Base-by-base conservation (phyloP, 35 echinoderm and acorn worm species). In the Apostichopus parvimensis region DNA sequence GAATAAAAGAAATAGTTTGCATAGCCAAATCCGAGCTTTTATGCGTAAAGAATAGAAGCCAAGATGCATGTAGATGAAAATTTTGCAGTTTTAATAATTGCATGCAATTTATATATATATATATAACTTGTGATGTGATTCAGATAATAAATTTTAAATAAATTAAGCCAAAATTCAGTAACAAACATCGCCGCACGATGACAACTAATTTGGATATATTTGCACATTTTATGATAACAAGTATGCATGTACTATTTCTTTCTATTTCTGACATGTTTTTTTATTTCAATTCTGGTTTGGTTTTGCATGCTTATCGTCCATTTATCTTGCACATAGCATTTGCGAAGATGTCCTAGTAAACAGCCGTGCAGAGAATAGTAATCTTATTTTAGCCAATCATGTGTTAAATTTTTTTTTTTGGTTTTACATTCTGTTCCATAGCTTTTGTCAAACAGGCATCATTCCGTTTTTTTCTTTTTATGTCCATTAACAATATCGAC, bases 341-440 rank as follows among this genome's bases (percentile, higher is more conserved):
- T 88, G 60, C 26, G 86, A 88, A 88, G 86, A 88, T 88, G 86
- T 88, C 86, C 86, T 88, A 88, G 86, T 88, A 88, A 64, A 28
- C 61, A 88, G 61, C n/a, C 60, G 62, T 88, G 86, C 57, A 72
- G 86, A 25, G 24, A 66, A n/a, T 84, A 84, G 57, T 22, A 58
- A 54, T 18, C 64, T 53, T 82, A 54, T 82, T 82, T 60, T 60
- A 84, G 81, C 55, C 57, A 84, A 58, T 84, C 53, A 58, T 84
- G 54, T 59, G 17, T 84, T 14, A 6, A 68, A 20, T 6, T 73
- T 18, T 75, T 18, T 18, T 75, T 75, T 13, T 22, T 75, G 6
- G 20, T 7, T 75, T 13, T 75, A 75, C 58, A 22, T 75, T 1
- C 64, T 68, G 64, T 68, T 68, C 21, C 14, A 22, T 75, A 18